phyloP scores from a whole-genome alignment of 1,140 invertebrate species.

The Trichonephila clavipes region DNA sequence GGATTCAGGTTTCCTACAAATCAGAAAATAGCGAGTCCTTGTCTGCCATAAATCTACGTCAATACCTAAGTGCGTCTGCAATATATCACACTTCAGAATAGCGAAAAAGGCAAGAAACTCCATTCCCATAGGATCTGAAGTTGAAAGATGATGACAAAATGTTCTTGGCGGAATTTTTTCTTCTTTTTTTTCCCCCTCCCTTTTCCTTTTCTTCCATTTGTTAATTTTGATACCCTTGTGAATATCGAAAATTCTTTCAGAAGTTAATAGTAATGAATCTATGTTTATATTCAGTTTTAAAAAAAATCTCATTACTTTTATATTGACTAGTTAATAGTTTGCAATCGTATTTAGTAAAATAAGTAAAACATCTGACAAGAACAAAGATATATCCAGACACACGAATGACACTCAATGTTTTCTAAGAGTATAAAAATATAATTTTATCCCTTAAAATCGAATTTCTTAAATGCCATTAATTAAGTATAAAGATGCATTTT shows the following conservation, averaged over 20 bases:
- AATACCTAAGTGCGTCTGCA: conserved; percentile 40
- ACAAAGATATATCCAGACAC: no score
- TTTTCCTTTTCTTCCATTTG: not conserved
- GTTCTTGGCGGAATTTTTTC: not conserved
- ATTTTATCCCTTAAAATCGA: no score
- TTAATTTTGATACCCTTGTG: not conserved
- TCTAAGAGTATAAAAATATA: no score
- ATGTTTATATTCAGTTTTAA: not conserved
- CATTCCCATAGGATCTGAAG: not conserved
- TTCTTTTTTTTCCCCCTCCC: no score
- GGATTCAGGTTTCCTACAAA: conserved; percentile 36
- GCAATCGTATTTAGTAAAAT: no score
- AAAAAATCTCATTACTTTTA: no score
- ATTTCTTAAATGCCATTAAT: no score
- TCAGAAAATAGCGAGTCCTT: conserved; percentile 61
- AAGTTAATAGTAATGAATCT: not conserved
- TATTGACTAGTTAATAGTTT: no score
- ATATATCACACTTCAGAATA: conserved; percentile 35
- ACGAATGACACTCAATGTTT: no score
- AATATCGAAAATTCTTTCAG: not conserved
- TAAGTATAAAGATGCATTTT: no score
- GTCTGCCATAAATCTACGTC: conserved; percentile 43
- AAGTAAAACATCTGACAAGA: no score
- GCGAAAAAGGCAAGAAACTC: conserved; percentile 17
- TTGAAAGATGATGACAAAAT: conserved; percentile 49